Evolutionary conservation across 2,888 invertebrate species (phyloP), one percentile per base, ranked within the genome.

Genomic region (Hedychridium roseum): DNA sequence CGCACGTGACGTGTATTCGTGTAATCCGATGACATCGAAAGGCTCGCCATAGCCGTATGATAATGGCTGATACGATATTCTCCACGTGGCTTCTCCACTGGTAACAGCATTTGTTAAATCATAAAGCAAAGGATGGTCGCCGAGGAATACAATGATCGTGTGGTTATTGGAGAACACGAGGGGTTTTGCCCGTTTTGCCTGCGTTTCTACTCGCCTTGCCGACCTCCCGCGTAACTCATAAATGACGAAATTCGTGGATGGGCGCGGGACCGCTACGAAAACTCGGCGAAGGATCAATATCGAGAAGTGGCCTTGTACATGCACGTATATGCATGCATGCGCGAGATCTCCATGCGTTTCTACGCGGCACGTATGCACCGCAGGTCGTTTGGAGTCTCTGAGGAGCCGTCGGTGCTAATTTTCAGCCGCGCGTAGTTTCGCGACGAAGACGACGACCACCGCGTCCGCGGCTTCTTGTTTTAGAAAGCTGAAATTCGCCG

Each of bases 401-500:
- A 44, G 62, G 50, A 53, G 38, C 23, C 41, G 44, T 42, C 39
- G 38, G 50, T 58, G 58, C 66, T 69, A 70, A 71, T 73, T 74
- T 71, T 57, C 60, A 66, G 56, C 47, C 55, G n/a, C n/a, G 15
- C 41, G 21, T 26, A 45, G 51, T 54, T 61, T 64, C 48, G 51
- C 59, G 57, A 50, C 51, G 43, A 63, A 64, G 61, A 57, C 56
- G 56, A 42, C 56, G 35, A 50, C 32, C 46, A 36, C 20, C 41
- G 27, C 16, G 27, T 31, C 26, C 37, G 39, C 35, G 41, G 48
- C 51, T 53, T 60, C 56, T 57, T 52, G 68, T 63, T 76, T 77
- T 78, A 78, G 78, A 78, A 78, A 78, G 78, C 76, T 78, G 64
- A 74, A 77, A 76, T 78, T 78, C 69, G 71, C 74, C 66, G n/a